Evolutionary conservation across 64 coral and sea anemone genomes (phyloP).

Genomic region (Trachythela sp.): DNA sequence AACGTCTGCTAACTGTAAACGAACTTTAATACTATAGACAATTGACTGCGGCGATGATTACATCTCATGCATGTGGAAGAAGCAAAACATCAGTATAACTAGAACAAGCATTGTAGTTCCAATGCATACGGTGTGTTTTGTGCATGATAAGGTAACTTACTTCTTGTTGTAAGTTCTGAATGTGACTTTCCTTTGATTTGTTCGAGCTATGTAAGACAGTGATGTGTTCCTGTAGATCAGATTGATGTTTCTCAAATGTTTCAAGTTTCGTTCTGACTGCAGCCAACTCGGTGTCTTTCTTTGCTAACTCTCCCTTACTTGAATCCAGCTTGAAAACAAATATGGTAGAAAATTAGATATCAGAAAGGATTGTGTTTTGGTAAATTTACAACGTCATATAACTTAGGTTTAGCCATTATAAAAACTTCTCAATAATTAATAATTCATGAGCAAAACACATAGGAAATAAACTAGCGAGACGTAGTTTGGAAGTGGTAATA

Average conservation of each 20-base stretch:
- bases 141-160: neutral
- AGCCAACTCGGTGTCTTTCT: conserved; percentile 20
- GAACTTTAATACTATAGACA: no score
- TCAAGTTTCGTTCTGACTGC: neutral
- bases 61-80: no score
- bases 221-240: conserved; percentile 13
- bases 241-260: conserved; percentile 27
- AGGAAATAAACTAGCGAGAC: no score
- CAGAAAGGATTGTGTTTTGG: no score
- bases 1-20: no score
- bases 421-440: no score
- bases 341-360: neutral
- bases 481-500: no score
- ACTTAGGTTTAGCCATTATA: no score
- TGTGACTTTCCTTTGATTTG: conserved; percentile 13
- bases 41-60: no score
- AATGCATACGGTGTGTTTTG: neutral
- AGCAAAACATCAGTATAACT: neutral
- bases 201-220: neutral
- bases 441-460: no score
- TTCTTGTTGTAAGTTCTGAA: conserved; percentile 21
- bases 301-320: neutral
- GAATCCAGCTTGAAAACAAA: neutral
- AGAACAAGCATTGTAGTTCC: neutral
- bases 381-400: no score